Percentiles rank a stretch among this genome's conserved stretches.
Evolutionary conservation across 2,113 vertebrate species (phyloP).

Genomic region (Cichladusa arquata): DNA sequence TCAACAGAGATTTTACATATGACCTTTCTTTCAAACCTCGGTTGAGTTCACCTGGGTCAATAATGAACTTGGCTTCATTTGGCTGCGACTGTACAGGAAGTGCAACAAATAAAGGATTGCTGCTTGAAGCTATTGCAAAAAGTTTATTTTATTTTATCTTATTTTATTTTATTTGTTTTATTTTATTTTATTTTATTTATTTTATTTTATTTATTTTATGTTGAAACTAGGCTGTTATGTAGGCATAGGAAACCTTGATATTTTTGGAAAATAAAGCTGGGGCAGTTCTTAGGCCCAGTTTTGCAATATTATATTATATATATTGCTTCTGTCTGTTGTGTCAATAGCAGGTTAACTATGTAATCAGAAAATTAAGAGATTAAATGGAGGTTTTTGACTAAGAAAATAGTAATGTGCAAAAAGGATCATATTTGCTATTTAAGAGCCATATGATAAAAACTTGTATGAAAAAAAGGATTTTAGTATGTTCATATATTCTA

Average conservation of each 20-base stretch:
- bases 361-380: neutral
- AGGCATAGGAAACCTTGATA: neutral
- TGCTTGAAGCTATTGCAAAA: neutral
- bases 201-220: neutral
- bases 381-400: rapidly evolving
- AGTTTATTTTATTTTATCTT: neutral
- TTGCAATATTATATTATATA: neutral
- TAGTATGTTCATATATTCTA: neutral
- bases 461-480: neutral
- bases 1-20: neutral
- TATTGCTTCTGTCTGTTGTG: neutral
- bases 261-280: neutral
- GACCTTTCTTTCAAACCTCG: neutral
- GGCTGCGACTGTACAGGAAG: neutral
- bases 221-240: neutral
- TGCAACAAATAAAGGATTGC: neutral
- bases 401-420: neutral
- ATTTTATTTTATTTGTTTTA: neutral
- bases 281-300: neutral
- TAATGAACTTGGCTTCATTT: neutral
- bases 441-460: neutral
- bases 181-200: neutral
- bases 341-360: neutral
- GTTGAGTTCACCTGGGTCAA: neutral
- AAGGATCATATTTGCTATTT: neutral